Percentiles rank a stretch among this genome's conserved stretches.
These are phyloP conservation scores for Anagrus nilaparvatae DNA, from an alignment of 1,140 invertebrate species.

Conservation along the genomic window DNA sequence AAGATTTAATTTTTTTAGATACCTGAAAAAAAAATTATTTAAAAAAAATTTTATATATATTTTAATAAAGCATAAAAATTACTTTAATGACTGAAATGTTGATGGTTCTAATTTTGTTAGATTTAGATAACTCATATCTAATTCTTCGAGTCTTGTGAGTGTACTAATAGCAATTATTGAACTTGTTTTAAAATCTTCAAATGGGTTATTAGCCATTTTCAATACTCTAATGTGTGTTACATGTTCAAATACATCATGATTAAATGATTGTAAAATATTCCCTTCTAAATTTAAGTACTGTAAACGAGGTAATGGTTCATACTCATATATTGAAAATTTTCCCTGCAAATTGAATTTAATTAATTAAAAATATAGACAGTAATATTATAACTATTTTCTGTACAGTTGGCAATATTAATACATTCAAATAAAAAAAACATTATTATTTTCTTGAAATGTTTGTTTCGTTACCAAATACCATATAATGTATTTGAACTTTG, in stretches of 20 bases:
- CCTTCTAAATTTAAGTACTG: slow-evolving; percentile 50
- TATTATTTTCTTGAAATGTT: too few species aligned
- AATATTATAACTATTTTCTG: too few species aligned
- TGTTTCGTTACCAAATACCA: too few species aligned
- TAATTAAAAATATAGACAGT: too few species aligned
- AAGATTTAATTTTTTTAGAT: slow-evolving; percentile 54
- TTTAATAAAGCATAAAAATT: background rate
- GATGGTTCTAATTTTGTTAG: slow-evolving; percentile 31
- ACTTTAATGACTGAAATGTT: slow-evolving; percentile 8
- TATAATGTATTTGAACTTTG: too few species aligned
- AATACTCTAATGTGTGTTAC: slow-evolving; percentile 51
- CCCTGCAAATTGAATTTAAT: too few species aligned
- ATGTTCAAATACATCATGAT: slow-evolving; percentile 64
- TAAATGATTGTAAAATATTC: slow-evolving; percentile 55
- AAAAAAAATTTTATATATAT: slow-evolving; percentile 9
- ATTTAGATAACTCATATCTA: slow-evolving; percentile 57
- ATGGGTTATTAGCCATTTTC: slow-evolving; percentile 55
- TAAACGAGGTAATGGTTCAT: slow-evolving; percentile 51
- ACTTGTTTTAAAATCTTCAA: slow-evolving; percentile 48
- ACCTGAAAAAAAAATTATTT: slow-evolving; percentile 26
- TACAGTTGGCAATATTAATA: too few species aligned
- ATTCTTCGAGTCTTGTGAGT: slow-evolving; percentile 52
- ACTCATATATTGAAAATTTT: slow-evolving; percentile 43
- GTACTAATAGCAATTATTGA: slow-evolving; percentile 53
- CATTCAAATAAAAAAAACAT: too few species aligned